Evolutionary conservation across 2,797 vertebrate genomes (phyloP).

Genomic region (Pterois miles): DNA sequence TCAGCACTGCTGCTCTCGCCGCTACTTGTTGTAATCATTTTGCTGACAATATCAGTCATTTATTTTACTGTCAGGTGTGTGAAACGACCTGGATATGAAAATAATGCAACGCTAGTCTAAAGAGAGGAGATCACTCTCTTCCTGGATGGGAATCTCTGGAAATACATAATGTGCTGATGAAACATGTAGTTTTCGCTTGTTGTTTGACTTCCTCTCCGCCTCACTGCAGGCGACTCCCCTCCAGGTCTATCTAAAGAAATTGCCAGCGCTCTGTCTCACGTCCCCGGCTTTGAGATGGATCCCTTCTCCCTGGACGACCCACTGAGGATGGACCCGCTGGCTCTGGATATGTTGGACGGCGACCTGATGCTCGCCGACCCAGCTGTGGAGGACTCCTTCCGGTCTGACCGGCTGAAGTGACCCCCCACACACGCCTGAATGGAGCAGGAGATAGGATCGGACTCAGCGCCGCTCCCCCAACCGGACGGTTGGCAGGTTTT

Average conservation of each 20-base stretch:
- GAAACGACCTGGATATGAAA: too few species aligned
- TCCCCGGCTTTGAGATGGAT: slow-evolving; percentile 93
- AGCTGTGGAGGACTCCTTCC: slow-evolving; percentile 92
- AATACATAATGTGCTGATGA: too few species aligned
- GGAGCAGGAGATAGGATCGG: slow-evolving; percentile 10
- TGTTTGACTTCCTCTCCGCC: not conserved
- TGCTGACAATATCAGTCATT: too few species aligned
- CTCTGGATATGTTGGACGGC: slow-evolving; percentile 92
- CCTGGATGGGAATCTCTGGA: too few species aligned
- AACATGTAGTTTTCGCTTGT: not conserved
- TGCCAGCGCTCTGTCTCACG: slow-evolving; percentile 88
- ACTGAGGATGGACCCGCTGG: slow-evolving; percentile 88
- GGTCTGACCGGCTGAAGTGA: slow-evolving; percentile 90
- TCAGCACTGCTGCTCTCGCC: too few species aligned
- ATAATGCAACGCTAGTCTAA: too few species aligned
- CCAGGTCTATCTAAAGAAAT: slow-evolving; percentile 94
- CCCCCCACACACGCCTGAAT: not conserved
- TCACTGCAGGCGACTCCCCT: slow-evolving; percentile 85
- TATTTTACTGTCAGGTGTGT: too few species aligned
- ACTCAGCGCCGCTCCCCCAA: not conserved
- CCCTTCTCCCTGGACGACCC: slow-evolving; percentile 87
- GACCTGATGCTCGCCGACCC: slow-evolving; percentile 92
- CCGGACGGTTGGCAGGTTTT: not conserved
- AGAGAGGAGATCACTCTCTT: too few species aligned
- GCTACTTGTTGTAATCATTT: too few species aligned